phyloP scores from a whole-genome alignment of 2,113 vertebrate species.

The Heteronetta atricapilla region DNA sequence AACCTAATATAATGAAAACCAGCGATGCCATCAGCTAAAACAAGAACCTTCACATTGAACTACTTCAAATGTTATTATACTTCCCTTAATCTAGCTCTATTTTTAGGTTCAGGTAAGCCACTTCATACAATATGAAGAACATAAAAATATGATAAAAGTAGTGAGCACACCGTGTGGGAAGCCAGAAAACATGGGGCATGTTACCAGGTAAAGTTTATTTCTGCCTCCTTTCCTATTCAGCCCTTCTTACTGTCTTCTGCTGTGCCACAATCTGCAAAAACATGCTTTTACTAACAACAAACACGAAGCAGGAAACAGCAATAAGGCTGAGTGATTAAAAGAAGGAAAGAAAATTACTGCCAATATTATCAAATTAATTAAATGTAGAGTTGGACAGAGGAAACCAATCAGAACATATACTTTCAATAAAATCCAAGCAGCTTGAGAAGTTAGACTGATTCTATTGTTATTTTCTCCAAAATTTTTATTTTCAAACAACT shows the following conservation, averaged over 20 bases:
- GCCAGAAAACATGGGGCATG: not conserved
- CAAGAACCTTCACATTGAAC: not conserved
- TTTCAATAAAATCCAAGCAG: not conserved
- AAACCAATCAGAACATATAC: not conserved
- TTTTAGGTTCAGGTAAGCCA: slow-evolving; percentile 7
- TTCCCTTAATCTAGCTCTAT: slow-evolving; percentile 22
- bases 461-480: not conserved
- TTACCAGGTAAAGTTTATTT: slow-evolving; percentile 26
- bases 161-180: not conserved
- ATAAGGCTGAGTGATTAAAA: not conserved
- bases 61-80: not conserved
- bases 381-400: not conserved
- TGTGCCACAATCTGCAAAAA: not conserved
- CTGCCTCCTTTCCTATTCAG: not conserved
- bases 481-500: not conserved
- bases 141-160: slow-evolving; percentile 10
- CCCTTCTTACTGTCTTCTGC: not conserved
- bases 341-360: not conserved
- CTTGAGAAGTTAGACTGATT: not conserved
- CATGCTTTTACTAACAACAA: not conserved
- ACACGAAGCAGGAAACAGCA: not conserved
- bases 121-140: slow-evolving; percentile 39
- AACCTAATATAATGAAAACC: slow-evolving; percentile 3
- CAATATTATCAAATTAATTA: not conserved
- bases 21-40: not conserved